A percentile compares a stretch with the other conserved stretches of the same genome.
Conservation (phyloP, 2,888 invertebrate genomes). For the Bursaphelenchus okinawaensis region DNA sequence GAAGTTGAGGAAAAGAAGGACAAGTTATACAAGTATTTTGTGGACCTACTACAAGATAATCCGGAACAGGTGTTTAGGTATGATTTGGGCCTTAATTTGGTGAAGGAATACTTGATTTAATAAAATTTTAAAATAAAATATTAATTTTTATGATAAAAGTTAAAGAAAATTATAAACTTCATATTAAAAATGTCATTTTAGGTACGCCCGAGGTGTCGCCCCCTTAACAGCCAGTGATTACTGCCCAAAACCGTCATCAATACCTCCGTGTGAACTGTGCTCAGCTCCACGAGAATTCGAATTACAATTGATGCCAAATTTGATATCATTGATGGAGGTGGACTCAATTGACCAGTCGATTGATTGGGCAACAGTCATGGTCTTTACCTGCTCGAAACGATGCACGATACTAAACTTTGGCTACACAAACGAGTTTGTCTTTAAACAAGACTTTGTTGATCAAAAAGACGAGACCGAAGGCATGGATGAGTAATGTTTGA, state of each 20-base stretch:
- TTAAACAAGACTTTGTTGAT: slow-evolving; percentile 41
- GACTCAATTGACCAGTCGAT: slow-evolving; percentile 35
- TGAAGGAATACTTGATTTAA: too few relatives aligned
- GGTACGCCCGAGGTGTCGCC: slow-evolving; percentile 65
- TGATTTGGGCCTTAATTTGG: too few relatives aligned
- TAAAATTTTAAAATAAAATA: too few relatives aligned
- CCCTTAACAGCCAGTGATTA: slow-evolving; percentile 74
- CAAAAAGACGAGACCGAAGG: slow-evolving; percentile 26
- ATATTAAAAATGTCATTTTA: too few relatives aligned
- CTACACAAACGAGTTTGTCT: slow-evolving; percentile 63
- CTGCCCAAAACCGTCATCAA: slow-evolving; percentile 57
- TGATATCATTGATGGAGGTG: slow-evolving; percentile 52
- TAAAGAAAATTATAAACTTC: too few relatives aligned
- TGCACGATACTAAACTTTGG: slow-evolving; percentile 66
- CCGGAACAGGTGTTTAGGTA: slow-evolving; percentile 69
- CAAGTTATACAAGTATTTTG: slow-evolving; percentile 73
- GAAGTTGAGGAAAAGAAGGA: slow-evolving; percentile 64
- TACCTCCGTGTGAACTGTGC: slow-evolving; percentile 73
- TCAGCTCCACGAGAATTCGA: slow-evolving; percentile 76
- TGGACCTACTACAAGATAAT: slow-evolving; percentile 67
- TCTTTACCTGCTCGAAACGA: slow-evolving; percentile 79
- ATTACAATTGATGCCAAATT: slow-evolving; percentile 70
- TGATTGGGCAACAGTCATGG: slow-evolving; percentile 82
- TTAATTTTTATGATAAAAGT: too few relatives aligned
- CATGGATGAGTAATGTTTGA: background rate